Evolutionary conservation across 2,797 vertebrate species (phyloP).

Genomic region (Lagodon rhomboides): DNA sequence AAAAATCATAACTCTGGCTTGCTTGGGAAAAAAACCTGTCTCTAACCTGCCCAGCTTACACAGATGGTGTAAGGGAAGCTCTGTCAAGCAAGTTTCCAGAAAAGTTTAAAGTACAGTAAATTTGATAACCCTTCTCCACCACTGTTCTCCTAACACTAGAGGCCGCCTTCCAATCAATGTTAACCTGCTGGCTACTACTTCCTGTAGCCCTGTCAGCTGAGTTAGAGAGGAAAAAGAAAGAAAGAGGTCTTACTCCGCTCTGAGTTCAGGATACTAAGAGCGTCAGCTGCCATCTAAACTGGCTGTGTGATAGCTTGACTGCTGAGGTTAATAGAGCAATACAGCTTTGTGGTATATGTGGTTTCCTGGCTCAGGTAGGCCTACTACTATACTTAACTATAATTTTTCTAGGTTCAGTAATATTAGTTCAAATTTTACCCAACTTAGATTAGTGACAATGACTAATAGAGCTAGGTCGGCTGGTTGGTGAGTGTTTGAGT

Average conservation of each 20-base stretch:
- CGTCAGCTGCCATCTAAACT: neutral
- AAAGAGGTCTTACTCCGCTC: constrained; percentile 39
- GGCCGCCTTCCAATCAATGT: constrained; percentile 11
- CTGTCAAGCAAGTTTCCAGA: neutral
- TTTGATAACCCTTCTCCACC: neutral
- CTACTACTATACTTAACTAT: neutral
- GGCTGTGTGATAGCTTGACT: accelerated
- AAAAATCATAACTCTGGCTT: no score
- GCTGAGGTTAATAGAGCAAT: no score
- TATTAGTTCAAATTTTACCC: neutral
- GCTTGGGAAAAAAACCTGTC: no score
- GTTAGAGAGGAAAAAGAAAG: neutral
- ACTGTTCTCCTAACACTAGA: constrained; percentile 25
- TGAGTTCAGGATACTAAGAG: neutral
- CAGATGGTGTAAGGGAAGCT: no score
- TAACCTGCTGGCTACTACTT: constrained; percentile 15
- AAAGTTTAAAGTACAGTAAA: no score
- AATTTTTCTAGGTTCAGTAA: neutral
- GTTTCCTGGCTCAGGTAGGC: no score
- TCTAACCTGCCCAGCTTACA: no score
- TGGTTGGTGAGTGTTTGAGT: neutral
- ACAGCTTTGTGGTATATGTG: no score
- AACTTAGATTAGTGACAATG: neutral
- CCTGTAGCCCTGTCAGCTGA: constrained; percentile 44
- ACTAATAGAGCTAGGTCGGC: neutral